Evolutionary conservation across 2,797 vertebrate genomes (phyloP).

Genomic region (Tadarida brasiliensis): DNA sequence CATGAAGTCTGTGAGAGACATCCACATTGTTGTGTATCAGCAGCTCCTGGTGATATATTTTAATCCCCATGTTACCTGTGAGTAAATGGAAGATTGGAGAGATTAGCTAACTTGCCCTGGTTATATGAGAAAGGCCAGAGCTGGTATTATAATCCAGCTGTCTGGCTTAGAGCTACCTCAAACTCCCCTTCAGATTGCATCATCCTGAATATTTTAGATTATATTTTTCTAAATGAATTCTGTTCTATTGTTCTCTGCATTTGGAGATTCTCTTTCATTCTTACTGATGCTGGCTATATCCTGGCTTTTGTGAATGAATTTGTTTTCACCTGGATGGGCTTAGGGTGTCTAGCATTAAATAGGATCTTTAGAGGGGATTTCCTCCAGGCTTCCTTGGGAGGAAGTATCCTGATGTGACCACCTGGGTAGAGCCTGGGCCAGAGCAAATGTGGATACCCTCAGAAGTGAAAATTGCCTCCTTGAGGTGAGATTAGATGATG

Average conservation of each 20-base stretch:
- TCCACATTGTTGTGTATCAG: neutral
- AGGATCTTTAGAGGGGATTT: constrained; percentile 21
- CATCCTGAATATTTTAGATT: neutral
- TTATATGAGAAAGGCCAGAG: neutral
- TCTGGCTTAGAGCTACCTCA: neutral
- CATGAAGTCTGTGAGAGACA: neutral
- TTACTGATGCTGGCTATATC: neutral
- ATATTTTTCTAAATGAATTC: neutral
- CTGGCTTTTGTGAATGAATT: neutral
- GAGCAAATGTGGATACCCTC: neutral
- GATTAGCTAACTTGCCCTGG: neutral
- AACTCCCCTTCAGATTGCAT: neutral
- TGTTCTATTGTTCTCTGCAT: neutral
- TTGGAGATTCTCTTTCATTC: constrained; percentile 37
- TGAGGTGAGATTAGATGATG: neutral
- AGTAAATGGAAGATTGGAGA: neutral
- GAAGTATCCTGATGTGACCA: neutral
- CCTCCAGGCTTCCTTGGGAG: neutral
- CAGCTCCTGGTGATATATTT: constrained; percentile 17
- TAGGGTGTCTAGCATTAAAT: neutral
- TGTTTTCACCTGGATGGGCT: constrained; percentile 6
- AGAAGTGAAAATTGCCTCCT: neutral
- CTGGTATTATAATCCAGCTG: neutral
- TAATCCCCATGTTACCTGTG: neutral
- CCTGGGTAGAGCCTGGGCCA: neutral